Evolutionary conservation across 2,113 vertebrate genomes (phyloP), one percentile per base, ranked within the genome.

Genomic region (Puntigrus tetrazona): DNA sequence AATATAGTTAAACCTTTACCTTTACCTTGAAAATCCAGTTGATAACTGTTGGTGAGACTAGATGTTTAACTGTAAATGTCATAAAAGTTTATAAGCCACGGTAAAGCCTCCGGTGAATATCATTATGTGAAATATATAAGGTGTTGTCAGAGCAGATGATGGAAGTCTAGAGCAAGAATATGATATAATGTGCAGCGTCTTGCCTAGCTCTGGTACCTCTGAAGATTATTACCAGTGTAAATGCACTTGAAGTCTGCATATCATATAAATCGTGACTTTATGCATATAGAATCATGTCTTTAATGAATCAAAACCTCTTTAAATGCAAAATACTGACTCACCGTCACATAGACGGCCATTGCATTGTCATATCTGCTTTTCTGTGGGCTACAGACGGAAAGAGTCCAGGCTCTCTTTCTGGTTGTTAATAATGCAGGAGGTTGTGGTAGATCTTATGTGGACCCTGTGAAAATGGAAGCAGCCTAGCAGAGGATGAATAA

Each of bases 401-500:
- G 61, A 67, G 27, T 20, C 7, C 2, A 27, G 55, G 78, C 61
- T 82, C 61, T 82, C 65, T 82, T 55, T 52, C 27, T 50, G 45
- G 29, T 18, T 69, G 63, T 82, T 70, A 82, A 82, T 82, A 82
- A 82, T 81, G 45, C 20, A 84, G 61, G 36, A 78, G 38, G 50
- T 72, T 59, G 29, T 80, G 47, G 65, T 41, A 29, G 75, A 59
- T 78, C 50, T 25, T 34, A 38, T 50, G 61, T 43, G 83, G 67
- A 78, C 31, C 65, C 83, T 69, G 57, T 50, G 73, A 59, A 78
- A 59, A 77, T 69, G 34, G 22, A 77, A 77, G 73, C 36, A 34
- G 70, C 3, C 9, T 31, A 59, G 22, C 31, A 31, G 78, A 67
- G 36, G 76, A 85, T 85, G 50, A 85, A 80, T 80, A 85, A 80